phyloP scores from a whole-genome alignment of 2,113 vertebrate species.

The Zosterops hypoxanthus region DNA sequence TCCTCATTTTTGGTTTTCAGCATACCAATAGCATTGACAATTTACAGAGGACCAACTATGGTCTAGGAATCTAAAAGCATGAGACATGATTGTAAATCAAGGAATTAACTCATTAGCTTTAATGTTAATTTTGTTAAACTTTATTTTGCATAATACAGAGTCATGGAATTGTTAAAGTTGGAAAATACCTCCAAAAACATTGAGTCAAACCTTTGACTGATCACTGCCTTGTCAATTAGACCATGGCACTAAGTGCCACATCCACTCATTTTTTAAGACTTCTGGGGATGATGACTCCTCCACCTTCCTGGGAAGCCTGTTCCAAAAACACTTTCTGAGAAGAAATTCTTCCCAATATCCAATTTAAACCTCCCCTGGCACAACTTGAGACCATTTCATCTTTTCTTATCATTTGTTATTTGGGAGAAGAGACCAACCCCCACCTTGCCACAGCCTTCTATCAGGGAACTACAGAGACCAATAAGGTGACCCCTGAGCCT shows the following conservation, averaged over 20 bases:
- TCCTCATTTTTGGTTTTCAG: not conserved
- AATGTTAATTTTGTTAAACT: not conserved
- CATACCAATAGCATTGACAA: not conserved
- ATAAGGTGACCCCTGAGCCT: not conserved
- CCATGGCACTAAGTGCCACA: not conserved
- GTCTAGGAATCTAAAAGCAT: not conserved
- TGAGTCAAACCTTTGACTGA: not conserved
- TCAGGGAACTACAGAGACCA: not conserved
- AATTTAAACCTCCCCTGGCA: not conserved
- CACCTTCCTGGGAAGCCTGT: not conserved
- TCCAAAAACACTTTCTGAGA: not conserved
- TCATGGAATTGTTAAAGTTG: not conserved
- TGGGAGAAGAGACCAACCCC: not conserved
- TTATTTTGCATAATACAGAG: not conserved
- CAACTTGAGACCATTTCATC: not conserved
- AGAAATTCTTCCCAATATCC: not conserved
- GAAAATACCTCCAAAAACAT: not conserved
- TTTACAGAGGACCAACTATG: fast-evolving
- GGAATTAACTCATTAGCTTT: not conserved
- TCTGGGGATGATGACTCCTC: not conserved
- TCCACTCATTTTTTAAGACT: not conserved
- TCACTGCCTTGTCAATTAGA: not conserved
- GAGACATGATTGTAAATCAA: not conserved
- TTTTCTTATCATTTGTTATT: not conserved
- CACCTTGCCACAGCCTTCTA: fast-evolving